Percentiles rank a stretch among this genome's conserved stretches.
Conservation (phyloP, 2,113 vertebrate genomes). For the Saiga tatarica region DNA sequence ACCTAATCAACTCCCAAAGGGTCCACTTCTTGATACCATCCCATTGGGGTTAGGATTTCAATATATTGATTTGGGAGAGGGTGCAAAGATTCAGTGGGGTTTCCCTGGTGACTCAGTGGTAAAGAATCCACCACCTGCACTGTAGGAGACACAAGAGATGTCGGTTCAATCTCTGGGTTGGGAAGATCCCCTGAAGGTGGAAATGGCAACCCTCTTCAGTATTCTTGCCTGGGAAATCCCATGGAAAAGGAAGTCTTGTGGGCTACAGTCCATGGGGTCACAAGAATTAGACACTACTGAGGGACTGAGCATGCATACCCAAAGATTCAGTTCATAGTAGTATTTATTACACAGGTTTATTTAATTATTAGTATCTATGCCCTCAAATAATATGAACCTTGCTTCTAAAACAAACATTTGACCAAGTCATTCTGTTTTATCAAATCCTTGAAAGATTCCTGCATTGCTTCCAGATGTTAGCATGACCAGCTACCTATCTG, state of each 20-base stretch:
- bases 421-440: background rate
- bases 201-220: background rate
- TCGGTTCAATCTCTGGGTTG: background rate
- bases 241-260: background rate
- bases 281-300: background rate
- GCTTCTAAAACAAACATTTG: background rate
- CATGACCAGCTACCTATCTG: no score
- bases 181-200: background rate
- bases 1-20: background rate
- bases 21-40: background rate
- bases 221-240: background rate
- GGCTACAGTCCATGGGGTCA: background rate
- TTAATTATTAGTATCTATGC: background rate
- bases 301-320: fast-evolving
- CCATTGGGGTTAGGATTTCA: background rate
- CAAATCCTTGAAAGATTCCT: background rate
- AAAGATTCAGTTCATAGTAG: background rate
- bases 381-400: background rate
- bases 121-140: background rate
- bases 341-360: background rate
- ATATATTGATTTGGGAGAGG: background rate
- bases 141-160: background rate
- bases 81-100: background rate
- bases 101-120: background rate
- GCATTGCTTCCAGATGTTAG: background rate